Evolutionary conservation across 2,113 vertebrate species (phyloP), one percentile per base, ranked within the genome.

Genomic region (Trichechus manatus): DNA sequence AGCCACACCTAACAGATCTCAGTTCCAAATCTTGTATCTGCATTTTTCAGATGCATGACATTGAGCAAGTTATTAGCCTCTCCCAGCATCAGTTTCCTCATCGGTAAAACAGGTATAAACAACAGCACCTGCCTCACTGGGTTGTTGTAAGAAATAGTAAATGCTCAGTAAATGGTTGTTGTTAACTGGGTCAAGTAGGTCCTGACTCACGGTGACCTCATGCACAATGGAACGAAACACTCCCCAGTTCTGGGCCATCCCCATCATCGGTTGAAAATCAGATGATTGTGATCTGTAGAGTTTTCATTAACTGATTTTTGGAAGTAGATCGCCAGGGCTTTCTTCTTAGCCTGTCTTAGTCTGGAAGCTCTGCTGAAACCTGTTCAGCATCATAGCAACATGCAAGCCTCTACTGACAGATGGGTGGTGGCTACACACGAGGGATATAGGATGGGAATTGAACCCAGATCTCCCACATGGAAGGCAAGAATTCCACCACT

Each of bases 31-130:
- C 61, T 94, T 82, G 39, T 44, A 93, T 85, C 63, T 85, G 33
- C 64, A 25, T 72, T 96, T 97, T 89, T 66, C 77, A 96, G 91
- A 61, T 89, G 33, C 31, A 27, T 91, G 72, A 90, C 33, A 77
- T 81, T 47, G 13, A 88, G 86, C 77, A 95, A 90, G 86, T 95
- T 68, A 75, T 86, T 82, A 53, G 56, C 74, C 13, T 93, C 19
- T 47, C 63, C 68, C 42, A 68, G 86, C 36, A 86, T 80, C 61
- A 27, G 19, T 63, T 95, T 96, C 63, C 53, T 82, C 44, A 77
- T 84, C 92, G 80, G 31, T 75, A 88, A 86, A 94, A 75, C 15
- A 89, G 20, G 17, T 87, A 56, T 56, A 75, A 79, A 96, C 29
- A 84, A 82, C 59, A 96, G 47, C 61, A 75, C 61, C 66, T 85